Evolutionary conservation across 2,797 vertebrate species (phyloP).

Genomic region (Hoplostethus atlanticus): DNA sequence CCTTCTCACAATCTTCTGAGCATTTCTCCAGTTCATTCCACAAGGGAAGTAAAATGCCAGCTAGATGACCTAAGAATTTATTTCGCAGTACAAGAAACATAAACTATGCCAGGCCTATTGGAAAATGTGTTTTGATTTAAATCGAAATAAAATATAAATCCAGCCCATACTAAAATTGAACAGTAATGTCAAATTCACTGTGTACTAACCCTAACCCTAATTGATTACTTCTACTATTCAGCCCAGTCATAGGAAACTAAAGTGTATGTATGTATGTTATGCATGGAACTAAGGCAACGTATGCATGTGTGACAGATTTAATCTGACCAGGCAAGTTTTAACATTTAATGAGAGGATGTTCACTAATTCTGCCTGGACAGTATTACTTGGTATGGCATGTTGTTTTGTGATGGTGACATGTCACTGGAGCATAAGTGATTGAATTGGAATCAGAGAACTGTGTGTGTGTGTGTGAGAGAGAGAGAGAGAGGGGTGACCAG

Average conservation of each 20-base stretch:
- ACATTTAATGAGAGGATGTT: slow-evolving; percentile 66
- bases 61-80: no score
- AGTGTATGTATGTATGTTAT: slow-evolving; percentile 54
- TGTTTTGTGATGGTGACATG: slow-evolving; percentile 34
- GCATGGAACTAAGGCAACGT: slow-evolving; percentile 28
- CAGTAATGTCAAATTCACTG: slow-evolving; percentile 6
- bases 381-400: slow-evolving; percentile 11
- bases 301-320: slow-evolving; percentile 45
- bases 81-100: no score
- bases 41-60: no score
- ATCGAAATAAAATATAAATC: no score
- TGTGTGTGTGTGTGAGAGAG: slow-evolving; percentile 9
- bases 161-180: neutral
- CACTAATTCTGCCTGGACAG: slow-evolving; percentile 31
- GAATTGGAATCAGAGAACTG: slow-evolving; percentile 25
- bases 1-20: no score
- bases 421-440: slow-evolving; percentile 40
- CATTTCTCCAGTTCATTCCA: no score
- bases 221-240: slow-evolving; percentile 14
- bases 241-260: slow-evolving; percentile 38
- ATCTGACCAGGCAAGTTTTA: slow-evolving; percentile 65
- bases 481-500: slow-evolving; percentile 20
- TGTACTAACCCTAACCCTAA: neutral
- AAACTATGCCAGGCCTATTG: no score
- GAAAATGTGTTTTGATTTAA: no score